Evolutionary conservation across 2,888 invertebrate genomes (phyloP), one percentile per base, ranked within the genome.

Genomic region (Graphium colonna): DNA sequence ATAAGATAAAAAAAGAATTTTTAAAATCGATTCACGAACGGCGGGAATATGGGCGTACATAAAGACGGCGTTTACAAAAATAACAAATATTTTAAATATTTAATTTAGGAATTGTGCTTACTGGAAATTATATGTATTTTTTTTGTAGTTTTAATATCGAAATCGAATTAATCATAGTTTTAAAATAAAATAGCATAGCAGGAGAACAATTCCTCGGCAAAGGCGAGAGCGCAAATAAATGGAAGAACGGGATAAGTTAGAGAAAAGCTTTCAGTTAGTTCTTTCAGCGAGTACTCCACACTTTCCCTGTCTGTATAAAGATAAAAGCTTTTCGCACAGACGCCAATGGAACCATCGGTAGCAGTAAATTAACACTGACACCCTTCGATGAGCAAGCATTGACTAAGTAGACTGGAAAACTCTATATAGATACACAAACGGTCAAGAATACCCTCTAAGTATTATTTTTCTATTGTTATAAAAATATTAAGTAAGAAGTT

Each of bases 361-460:
- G 56, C 58, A 45, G 56, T 54, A 60, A 66, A 61, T 63, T 59
- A 53, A 45, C 51, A 44, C 44, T 51, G 50, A 45, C 36, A 43
- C 16, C 44, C 39, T 41, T 31, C 46, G 41, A 40, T 33, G 33
- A 18, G 16, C 41, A 17, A 52, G 31, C 31, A 13, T 40, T n/a
- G 40, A 16, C 40, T 12, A 9, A n/a, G 21, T 45, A 15, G 28
- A 38, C 3, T 17, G 36, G 26, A 31, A 26, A 38, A 10, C 28
- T 40, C 33, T 40, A 38, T 39, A 26, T 33, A 43, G 47, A 41
- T 41, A 41, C 40, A 46, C 33, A 52, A 41, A 52, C 33, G 51
- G 15, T 40, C 21, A 46, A 40, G 40, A 21, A 21, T 21, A 3
- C 21, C n/a, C n/a, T n/a, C n/a, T n/a, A n/a, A n/a, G n/a, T n/a